Evolutionary conservation across 2,797 vertebrate genomes (phyloP), one percentile per base, ranked within the genome.

Genomic region (Pogoniulus pusillus): DNA sequence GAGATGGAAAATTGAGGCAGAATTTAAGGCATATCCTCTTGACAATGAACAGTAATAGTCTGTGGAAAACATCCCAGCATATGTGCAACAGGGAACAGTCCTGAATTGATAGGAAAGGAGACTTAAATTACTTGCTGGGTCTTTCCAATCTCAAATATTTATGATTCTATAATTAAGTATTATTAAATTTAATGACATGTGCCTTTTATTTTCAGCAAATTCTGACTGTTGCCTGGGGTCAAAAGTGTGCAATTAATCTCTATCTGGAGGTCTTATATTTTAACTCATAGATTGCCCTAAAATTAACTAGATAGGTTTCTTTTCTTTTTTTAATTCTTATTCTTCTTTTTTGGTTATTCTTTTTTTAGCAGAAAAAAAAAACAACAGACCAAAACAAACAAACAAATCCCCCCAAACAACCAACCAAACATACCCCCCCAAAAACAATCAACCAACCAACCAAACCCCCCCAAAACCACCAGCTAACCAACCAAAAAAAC

Each of bases 131-230:
- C 76, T 95, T 95, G 37, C 62, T 93, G 54, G 66, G 84, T 32
- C 85, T 93, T 95, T 94, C 65, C 88, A 93, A 80, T 95, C 76
- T 96, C 93, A 91, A 95, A 94, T 95, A 96, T 95, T 96, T 96
- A 95, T 94, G 86, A 94, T 88, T 94, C 81, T 93, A 85, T 94
- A 96, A 96, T 96, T 91, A 96, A 93, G 57, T 88, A 93, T 91
- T 93, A 96, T 95, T 96, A 94, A 94, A 94, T 93, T 82, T 93
- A 94, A 95, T 94, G 91, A 65, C 70, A 90, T 49, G 16, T 91
- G 76, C 45, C 35, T 1, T 57, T 76, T 79, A 71, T 89, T 90
- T 93, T 13, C 39, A 77, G 16, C 13, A 81, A 85, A 68, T 71
- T 91, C 77, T 91, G 78, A 85, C 87, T 91, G 53, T 89, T 85